Evolutionary conservation across 1,140 invertebrate genomes (phyloP), one percentile per base, ranked within the genome.

Genomic region (Gonatopus flavifemur): DNA sequence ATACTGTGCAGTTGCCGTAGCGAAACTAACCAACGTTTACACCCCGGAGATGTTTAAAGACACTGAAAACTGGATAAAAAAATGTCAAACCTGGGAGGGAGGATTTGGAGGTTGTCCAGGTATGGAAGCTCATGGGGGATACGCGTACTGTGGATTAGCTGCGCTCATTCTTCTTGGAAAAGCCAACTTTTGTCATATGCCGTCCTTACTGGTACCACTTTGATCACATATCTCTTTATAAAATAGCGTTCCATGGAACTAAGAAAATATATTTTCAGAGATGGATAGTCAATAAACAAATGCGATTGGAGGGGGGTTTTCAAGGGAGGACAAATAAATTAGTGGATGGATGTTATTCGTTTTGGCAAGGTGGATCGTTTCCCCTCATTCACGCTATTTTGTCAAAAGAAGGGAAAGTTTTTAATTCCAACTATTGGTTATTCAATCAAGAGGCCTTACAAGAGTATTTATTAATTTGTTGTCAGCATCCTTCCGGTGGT

Each of bases 301-400:
- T 95, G 91, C 79, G 80, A 54, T 81, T 89, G 51, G 94, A 96
- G 77, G 94, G 94, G 13, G 94, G 94, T 16, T 97, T 97, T 67
- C 90, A 93, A 82, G 94, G 94, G 1, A 81, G 97, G 64, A 98
- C 97, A 3, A 98, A 98, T 76, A 99, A 99, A 81, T 77, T 98
- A 43, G 96, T 99, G 1, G 97, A 99, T 82, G 90, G 91, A 6
- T 99, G 97, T 78, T 99, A 99, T 74, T 96, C 94, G 3, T 99
- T 98, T 80, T 99, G 97, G 97, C 93, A 96, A 80, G 94, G 93
- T 20, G 95, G 89, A 22, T 83, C 87, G 28, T 94, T 98, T 72
- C 91, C 93, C 30, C 79, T 87, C 21, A 82, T 93, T 6, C 82
- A 88, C 55, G 77, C 80, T 28, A 77, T 84, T 32, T 69, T 89